Percentiles rank a stretch among this genome's conserved stretches.
These are phyloP conservation scores for Pterois miles DNA, from an alignment of 2,797 vertebrate species.

Conservation along the genomic window DNA sequence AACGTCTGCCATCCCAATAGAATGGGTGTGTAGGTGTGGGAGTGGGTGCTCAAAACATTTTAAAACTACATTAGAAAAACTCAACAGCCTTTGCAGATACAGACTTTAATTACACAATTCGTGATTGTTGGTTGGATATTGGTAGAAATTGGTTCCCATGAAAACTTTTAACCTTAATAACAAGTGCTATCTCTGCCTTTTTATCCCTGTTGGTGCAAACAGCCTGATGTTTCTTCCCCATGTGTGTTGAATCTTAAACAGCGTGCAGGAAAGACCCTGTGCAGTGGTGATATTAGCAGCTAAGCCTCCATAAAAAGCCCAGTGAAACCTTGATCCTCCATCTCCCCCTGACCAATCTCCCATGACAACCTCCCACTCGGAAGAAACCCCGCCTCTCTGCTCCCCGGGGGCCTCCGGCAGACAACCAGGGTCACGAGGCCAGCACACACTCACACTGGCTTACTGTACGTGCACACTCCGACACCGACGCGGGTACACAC, in stretches of 20 bases:
- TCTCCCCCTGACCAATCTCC: conserved; percentile 37
- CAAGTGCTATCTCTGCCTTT: not conserved
- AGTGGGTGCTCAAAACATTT: not conserved
- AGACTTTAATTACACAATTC: not conserved
- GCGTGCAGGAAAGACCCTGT: not conserved
- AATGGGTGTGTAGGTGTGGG: not conserved
- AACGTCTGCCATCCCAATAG: not conserved
- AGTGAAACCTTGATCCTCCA: conserved; percentile 31
- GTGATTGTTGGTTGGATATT: too few species aligned
- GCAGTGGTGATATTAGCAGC: conserved; percentile 8
- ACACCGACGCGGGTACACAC: not conserved
- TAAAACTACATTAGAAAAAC: not conserved
- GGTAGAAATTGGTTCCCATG: not conserved
- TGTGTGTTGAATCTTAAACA: conserved; percentile 20
- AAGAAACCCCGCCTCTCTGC: not conserved
- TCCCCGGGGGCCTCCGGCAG: conserved; percentile 1
- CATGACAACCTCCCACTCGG: conserved; percentile 20
- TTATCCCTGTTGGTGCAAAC: not conserved
- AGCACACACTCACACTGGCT: not conserved
- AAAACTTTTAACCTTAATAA: not conserved
- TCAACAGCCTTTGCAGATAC: too few species aligned
- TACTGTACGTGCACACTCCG: not conserved
- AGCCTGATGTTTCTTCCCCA: not conserved
- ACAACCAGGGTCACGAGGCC: conserved; percentile 19
- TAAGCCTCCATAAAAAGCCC: conserved; percentile 39